Evolutionary conservation across 2,113 vertebrate species (phyloP), one percentile per base, ranked within the genome.

Genomic region (Corynorhinus townsendii): DNA sequence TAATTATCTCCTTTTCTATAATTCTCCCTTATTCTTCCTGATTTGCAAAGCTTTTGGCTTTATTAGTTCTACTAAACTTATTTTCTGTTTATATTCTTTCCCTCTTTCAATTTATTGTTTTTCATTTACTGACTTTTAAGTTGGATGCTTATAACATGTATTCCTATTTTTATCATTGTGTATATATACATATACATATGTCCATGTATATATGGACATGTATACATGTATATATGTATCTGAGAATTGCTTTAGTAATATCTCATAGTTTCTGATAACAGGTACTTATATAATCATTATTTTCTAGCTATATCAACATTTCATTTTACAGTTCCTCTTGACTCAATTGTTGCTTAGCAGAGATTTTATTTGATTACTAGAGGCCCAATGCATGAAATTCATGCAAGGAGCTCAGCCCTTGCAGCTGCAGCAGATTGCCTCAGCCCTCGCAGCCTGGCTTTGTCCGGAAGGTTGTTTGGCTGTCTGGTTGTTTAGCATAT

Each of bases 311-410:
- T 79, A 47, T 1, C 49, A 33, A 30, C 28, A 73, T 52, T 68
- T 52, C 11, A 76, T 28, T 88, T 91, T 64, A n/a, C 8, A 64
- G 14, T 75, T 79, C n/a, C 26, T 83, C 64, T 66, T 72, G 12
- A 77, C 5, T 35, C 45, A 56, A 59, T 11, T 84, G 19, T 59
- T 73, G 22, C 56, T 84, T 88, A 86, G 40, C 9, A 83, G 47
- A 76, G 40, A 81, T 69, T 72, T 68, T 82, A 91, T 33, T 81
- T 81, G 52, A 79, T 85, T 93, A 56, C 54, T 56, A 56, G 54
- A 56, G 54, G 54, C 54, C 54, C 3, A 8, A 56, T 56, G 54
- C 54, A 56, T 56, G 20, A 3, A 56, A 56, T 56, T 56, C 20
- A 8, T 56, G 54, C 7, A 56, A 56, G 54, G 8, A 20, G 20